Conservation (phyloP, 2,113 vertebrate genomes). For the Oryzias javanicus region DNA sequence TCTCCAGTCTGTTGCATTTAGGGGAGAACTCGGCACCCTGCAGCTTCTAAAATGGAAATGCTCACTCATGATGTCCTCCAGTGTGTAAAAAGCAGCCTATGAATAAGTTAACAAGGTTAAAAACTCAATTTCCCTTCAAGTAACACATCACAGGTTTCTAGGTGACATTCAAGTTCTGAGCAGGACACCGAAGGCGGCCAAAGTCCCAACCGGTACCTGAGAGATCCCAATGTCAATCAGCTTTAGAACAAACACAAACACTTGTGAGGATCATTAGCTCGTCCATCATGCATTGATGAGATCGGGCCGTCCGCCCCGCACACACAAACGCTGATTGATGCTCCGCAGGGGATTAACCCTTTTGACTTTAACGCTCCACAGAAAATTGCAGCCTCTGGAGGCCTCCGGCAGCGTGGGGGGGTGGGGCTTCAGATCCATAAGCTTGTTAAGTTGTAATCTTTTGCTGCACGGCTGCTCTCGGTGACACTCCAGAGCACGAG, state of each 20-base stretch:
- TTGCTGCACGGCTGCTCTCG: constrained; percentile 2
- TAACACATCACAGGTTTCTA: background rate
- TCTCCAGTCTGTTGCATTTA: no score
- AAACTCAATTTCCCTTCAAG: background rate
- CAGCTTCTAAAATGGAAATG: background rate
- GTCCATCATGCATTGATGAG: background rate
- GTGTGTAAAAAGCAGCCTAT: background rate
- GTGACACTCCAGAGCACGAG: background rate
- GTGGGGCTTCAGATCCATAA: constrained; percentile 6
- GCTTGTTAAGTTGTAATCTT: constrained; percentile 20
- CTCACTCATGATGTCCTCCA: background rate
- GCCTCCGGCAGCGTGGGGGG: background rate
- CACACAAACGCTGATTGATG: constrained; percentile 8
- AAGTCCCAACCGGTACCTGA: background rate
- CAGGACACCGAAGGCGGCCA: background rate
- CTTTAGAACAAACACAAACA: background rate
- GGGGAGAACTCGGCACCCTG: background rate
- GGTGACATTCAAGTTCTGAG: constrained; percentile 8
- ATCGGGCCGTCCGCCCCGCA: background rate
- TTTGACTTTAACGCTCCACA: constrained; percentile 34
- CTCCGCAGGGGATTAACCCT: constrained; percentile 23
- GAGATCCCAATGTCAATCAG: background rate
- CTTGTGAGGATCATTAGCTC: background rate
- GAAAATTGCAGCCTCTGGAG: constrained; percentile 13
- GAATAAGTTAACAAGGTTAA: background rate